Percentiles rank a stretch among this genome's conserved stretches.
These are phyloP conservation scores for Branchinecta sandiegonensis DNA, from an alignment of 2,888 invertebrate species.

Conservation along the genomic window DNA sequence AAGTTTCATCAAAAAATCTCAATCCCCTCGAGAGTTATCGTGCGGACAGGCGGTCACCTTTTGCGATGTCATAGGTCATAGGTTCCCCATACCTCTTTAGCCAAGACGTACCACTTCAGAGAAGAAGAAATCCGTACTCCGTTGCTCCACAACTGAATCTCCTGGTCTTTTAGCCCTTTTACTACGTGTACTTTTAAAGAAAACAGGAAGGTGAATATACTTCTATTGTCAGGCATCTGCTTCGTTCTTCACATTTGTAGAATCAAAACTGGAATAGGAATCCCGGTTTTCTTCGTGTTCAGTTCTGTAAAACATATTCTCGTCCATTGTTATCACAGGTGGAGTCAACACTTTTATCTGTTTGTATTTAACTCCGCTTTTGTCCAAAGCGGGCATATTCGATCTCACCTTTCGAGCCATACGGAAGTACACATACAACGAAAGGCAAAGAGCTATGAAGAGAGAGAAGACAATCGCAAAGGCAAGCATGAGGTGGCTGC, in stretches of 20 bases:
- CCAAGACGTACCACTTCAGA: too few species aligned
- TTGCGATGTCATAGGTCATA: too few species aligned
- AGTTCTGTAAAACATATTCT: neutral
- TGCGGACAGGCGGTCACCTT: too few species aligned
- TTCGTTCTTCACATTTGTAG: neutral
- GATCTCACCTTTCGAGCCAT: neutral
- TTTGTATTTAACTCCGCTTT: neutral
- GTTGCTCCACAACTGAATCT: too few species aligned
- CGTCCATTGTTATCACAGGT: neutral
- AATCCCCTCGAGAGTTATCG: too few species aligned
- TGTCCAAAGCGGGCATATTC: neutral
- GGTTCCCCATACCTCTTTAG: too few species aligned
- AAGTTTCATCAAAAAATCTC: too few species aligned
- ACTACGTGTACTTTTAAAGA: neutral
- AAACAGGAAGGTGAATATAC: neutral
- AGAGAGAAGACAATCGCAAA: neutral
- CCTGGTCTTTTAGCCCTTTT: too few species aligned
- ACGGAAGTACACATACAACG: neutral
- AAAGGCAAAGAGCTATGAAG: neutral
- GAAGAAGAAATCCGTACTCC: too few species aligned
- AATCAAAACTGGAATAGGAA: conserved; percentile 9
- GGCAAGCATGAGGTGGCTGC: neutral
- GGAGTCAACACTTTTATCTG: neutral
- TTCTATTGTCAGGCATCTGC: neutral
- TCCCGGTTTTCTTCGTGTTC: neutral